Conservation (phyloP, 1,140 invertebrate genomes). For the Dufourea novaeangliae region DNA sequence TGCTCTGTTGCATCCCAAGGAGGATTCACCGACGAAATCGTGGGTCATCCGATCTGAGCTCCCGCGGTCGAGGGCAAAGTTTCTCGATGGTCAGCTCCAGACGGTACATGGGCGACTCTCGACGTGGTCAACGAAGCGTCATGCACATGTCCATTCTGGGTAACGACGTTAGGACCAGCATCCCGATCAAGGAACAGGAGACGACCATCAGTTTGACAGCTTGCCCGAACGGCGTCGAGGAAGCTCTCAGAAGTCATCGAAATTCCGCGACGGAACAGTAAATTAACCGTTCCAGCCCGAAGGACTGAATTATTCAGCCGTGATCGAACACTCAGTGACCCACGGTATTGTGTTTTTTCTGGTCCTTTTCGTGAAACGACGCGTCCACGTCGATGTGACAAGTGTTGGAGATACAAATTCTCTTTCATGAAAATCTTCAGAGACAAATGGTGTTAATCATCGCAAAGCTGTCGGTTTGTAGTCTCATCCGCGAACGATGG, state of each 20-base stretch:
- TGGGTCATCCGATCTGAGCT: slow-evolving; percentile 63
- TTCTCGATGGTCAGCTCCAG: slow-evolving; percentile 71
- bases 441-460: too few relatives aligned
- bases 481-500: background rate
- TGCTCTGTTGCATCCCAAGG: slow-evolving; percentile 67
- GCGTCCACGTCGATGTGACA: background rate
- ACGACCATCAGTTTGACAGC: slow-evolving; percentile 67
- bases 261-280: slow-evolving; percentile 10
- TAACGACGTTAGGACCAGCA: slow-evolving; percentile 28
- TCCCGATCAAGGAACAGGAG: slow-evolving; percentile 68
- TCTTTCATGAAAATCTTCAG: too few relatives aligned
- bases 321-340: background rate
- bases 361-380: slow-evolving; percentile 6
- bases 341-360: background rate
- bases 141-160: slow-evolving; percentile 61
- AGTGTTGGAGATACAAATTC: too few relatives aligned
- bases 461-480: background rate
- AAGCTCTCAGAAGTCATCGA: slow-evolving; percentile 54
- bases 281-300: background rate
- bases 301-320: slow-evolving; percentile 33
- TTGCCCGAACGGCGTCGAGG: slow-evolving; percentile 67
- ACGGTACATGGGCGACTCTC: slow-evolving; percentile 64
- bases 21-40: slow-evolving; percentile 54
- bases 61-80: slow-evolving; percentile 69
- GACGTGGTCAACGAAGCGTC: slow-evolving; percentile 67